Conservation (phyloP, 2,797 vertebrate genomes). For the Spea hammondii region DNA sequence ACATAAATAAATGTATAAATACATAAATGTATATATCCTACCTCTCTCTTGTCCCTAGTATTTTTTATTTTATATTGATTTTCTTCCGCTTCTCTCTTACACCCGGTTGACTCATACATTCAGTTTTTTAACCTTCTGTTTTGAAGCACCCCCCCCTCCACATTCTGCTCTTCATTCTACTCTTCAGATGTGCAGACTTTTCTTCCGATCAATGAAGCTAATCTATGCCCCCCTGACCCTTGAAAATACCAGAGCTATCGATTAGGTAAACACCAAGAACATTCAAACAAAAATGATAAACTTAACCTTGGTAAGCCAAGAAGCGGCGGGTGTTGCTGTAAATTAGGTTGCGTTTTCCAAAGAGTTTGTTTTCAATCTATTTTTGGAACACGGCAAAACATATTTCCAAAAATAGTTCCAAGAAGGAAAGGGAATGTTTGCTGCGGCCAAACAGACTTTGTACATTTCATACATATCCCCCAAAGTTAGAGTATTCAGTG, state of each 20-base stretch:
- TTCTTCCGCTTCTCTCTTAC: too few relatives aligned
- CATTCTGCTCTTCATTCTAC: conserved; percentile 60
- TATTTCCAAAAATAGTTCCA: conserved; percentile 38
- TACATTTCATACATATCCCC: conserved; percentile 32
- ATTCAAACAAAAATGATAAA: conserved; percentile 58
- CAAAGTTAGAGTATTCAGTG: conserved; percentile 2
- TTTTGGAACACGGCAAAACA: conserved; percentile 48
- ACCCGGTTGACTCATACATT: too few relatives aligned
- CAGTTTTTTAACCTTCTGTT: too few relatives aligned
- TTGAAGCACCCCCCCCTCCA: too few relatives aligned
- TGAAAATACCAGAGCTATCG: conserved; percentile 84
- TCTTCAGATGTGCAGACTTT: conserved; percentile 84
- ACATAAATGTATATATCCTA: too few relatives aligned
- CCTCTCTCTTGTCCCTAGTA: too few relatives aligned
- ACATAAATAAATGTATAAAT: too few relatives aligned
- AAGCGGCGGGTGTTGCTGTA: conserved; percentile 57
- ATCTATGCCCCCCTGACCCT: conserved; percentile 83
- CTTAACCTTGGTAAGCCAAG: conserved; percentile 76
- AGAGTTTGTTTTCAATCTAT: conserved; percentile 41
- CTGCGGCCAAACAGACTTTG: conserved; percentile 41
- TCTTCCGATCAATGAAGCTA: conserved; percentile 83
- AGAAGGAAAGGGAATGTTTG: conserved; percentile 39
- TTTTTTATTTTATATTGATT: too few relatives aligned
- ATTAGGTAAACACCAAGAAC: conserved; percentile 58
- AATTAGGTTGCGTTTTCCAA: conserved; percentile 40